Base-by-base conservation (phyloP, 2,797 vertebrate species). In the Lepilemur ruficaudatus region DNA sequence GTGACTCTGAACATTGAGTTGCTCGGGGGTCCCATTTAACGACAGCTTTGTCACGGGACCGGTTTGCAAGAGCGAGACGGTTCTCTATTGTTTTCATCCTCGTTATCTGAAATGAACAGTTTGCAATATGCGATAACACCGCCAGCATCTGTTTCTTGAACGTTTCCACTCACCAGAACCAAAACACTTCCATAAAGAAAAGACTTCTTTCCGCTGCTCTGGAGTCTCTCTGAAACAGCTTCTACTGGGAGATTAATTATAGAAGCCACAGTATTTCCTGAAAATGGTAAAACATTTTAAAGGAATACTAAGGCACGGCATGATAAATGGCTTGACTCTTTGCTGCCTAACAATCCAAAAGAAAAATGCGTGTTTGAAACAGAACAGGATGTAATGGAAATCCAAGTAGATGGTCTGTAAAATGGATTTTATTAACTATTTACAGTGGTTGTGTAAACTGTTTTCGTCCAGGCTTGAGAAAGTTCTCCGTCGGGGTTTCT, bases 361-460 rank as follows among this genome's bases (percentile, higher is more conserved):
- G 95, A 96, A 98, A 97, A 97, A 97, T 97, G 94, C 10, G 0
- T 92, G 83, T 84, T 97, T 96, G 76, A 87, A 96, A 96, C 28
- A 76, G 86, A 96, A 97, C 97, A 98, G 95, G 98, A 90, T 92
- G 96, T 97, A 96, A 93, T 83, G 85, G 89, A 96, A 98, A 96
- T 84, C 97, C 97, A 98, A 95, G 30, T 88, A 89, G 28, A 84
- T 91, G 78, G 38, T 63, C 96, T 98, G 96, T 94, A 96, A 96
- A 94, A 22, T 88, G 96, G 83, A 61, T 72, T 97, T 97, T 9
- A 95, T 96, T 82, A 98, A 94, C 95, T 98, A 97, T 98, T 97
- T 94, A 93, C 92, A 91, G 61, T 70, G 82, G 67, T 89, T 87
- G 12, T 91, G 65, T 96, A 94, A 96, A 97, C 96, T 79, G 94